Evolutionary conservation across 2,113 vertebrate species (phyloP).

Genomic region (Siphamia tubifer): DNA sequence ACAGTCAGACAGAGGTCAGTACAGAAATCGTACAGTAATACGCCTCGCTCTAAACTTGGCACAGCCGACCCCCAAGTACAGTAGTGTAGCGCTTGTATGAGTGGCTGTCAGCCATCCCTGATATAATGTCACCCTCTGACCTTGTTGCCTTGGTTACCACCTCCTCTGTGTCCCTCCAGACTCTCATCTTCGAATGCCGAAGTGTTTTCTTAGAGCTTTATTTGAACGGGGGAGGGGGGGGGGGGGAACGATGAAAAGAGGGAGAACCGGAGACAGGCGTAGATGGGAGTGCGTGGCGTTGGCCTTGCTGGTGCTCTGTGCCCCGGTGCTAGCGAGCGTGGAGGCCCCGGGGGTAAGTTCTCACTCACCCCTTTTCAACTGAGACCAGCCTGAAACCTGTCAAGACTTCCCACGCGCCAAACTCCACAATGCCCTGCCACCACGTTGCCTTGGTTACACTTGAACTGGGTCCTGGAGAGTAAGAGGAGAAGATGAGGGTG

Average conservation of each 20-base stretch:
- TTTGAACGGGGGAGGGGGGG: neutral
- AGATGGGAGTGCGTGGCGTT: neutral
- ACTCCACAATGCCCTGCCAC: conserved; percentile 25
- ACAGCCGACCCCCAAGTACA: neutral
- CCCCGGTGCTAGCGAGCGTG: neutral
- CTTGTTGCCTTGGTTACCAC: conserved; percentile 62
- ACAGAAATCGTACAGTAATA: neutral
- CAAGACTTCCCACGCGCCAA: conserved; percentile 28
- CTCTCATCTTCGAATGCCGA: conserved; percentile 14
- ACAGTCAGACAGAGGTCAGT: conserved; percentile 1
- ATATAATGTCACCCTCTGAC: conserved; percentile 49
- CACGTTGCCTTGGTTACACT: conserved; percentile 42
- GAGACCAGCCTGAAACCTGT: conserved; percentile 35
- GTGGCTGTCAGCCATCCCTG: conserved; percentile 39
- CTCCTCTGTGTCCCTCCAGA: conserved; percentile 11
- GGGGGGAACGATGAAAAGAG: neutral
- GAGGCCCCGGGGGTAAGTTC: conserved; percentile 22
- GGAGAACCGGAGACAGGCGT: neutral
- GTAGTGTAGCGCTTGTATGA: conserved; percentile 14
- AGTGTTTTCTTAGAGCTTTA: conserved; percentile 17
- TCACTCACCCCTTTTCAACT: conserved; percentile 1
- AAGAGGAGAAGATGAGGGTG: conserved; percentile 3
- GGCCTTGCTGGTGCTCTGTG: conserved; percentile 1
- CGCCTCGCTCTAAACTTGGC: conserved; percentile 11
- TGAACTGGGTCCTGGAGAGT: neutral